phyloP scores from a whole-genome alignment of 2,888 invertebrate species.

The Cordilura impudica region DNA sequence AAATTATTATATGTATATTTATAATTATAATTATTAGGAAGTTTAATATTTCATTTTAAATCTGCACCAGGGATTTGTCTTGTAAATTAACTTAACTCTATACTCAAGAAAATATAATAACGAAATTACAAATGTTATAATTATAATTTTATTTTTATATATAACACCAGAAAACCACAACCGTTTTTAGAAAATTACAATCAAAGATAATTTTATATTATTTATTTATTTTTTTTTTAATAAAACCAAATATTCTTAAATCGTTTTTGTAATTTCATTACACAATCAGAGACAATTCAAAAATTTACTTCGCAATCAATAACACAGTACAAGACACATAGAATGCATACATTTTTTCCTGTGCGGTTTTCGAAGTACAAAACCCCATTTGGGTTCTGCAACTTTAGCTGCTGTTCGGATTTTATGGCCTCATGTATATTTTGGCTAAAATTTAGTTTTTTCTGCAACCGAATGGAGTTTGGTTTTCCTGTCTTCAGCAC shows the following conservation, averaged over 20 bases:
- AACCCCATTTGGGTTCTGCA: too few relatives aligned
- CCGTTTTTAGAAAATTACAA: conserved; percentile 9
- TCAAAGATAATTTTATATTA: too few relatives aligned
- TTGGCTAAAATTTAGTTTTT: too few relatives aligned
- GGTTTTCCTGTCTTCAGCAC: too few relatives aligned
- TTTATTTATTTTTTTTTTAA: background rate
- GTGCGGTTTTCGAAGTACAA: too few relatives aligned
- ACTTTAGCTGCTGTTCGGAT: too few relatives aligned
- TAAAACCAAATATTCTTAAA: background rate
- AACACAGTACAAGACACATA: background rate
- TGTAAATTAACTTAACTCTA: conserved; percentile 27
- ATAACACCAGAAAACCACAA: conserved; percentile 42
- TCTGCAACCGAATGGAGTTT: too few relatives aligned
- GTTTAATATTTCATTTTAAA: background rate
- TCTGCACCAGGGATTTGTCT: conserved; percentile 35
- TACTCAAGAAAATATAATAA: background rate
- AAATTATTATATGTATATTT: background rate
- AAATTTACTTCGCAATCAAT: background rate
- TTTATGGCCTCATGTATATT: too few relatives aligned
- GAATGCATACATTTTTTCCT: too few relatives aligned
- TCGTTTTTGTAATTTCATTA: too few relatives aligned
- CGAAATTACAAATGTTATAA: background rate
- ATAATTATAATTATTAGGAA: background rate
- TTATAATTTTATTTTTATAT: conserved; percentile 12
- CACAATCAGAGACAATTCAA: too few relatives aligned